Evolutionary conservation across 1,140 invertebrate species (phyloP), one percentile per base, ranked within the genome.

Genomic region (Episyrphus balteatus): DNA sequence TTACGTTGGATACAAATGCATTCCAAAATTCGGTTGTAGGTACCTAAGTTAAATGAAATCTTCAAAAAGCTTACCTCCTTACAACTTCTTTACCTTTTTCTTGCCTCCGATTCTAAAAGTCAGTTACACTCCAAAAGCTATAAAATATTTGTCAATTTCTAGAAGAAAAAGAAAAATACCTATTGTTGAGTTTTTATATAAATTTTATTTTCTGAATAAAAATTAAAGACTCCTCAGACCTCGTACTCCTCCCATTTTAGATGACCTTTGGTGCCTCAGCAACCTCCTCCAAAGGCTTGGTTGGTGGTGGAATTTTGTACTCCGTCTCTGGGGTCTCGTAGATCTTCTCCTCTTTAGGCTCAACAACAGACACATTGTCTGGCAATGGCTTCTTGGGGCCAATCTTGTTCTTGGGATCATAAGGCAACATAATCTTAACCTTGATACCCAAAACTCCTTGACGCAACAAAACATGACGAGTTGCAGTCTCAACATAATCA

Each of bases 361-460:
- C 92, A 30, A 89, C 83, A 56, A 98, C 93, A 55, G 81, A 83
- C 52, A 99, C 92, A 71, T 96, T 87, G 73, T 99, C 96, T 46
- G 97, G 97, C 50, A 99, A 79, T 37, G 94, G 93, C 62, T 86
- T 87, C 74, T 96, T 97, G 30, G 96, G 96, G 51, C 96, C 96
- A 59, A 82, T 91, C 76, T 98, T 98, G 66, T 96, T 96, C 70
- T 83, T 86, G 42, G 91, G 83, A 75, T 99, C 97, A 78, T 90
- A 94, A 31, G 93, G 92, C 69, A 99, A 82, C 97, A 99, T 99
- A 69, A 99, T 98, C 75, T 99, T 99, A 0, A 99, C 95, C 77
- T 98, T 98, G 62, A 99, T 84, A 55, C 84, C 81, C 55, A 86
- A 73, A 46, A 88, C 81, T 66, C 92, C 95, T 79, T 99, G 95